Evolutionary conservation across 2,113 vertebrate genomes (phyloP).

Genomic region (Hyla sarda): DNA sequence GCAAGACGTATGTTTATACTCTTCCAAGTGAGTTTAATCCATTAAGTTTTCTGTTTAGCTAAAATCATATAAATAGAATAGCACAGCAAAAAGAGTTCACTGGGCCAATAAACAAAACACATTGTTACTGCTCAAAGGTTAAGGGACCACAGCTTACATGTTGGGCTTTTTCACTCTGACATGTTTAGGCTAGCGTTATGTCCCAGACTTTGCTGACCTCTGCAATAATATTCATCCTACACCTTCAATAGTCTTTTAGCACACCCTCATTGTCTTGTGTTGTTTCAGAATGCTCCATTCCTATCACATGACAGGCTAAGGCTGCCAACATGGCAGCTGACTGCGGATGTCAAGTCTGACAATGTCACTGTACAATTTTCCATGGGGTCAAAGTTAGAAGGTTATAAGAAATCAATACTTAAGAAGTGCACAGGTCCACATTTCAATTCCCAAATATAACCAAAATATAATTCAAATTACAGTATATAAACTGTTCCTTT

Average conservation of each 20-base stretch:
- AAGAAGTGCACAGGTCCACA: neutral
- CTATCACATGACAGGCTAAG: too few relatives aligned
- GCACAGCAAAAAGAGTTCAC: neutral
- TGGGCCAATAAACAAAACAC: conserved; percentile 27
- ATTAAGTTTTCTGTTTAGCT: conserved; percentile 41
- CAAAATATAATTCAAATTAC: neutral
- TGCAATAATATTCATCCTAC: too few relatives aligned
- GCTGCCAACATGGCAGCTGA: too few relatives aligned
- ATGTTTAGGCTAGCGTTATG: too few relatives aligned
- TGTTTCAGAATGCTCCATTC: too few relatives aligned
- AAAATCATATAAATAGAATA: conserved; percentile 22
- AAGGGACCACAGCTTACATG: neutral
- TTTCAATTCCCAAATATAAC: neutral
- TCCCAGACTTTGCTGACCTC: too few relatives aligned
- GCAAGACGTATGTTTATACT: conserved; percentile 30
- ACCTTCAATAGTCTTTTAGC: too few relatives aligned
- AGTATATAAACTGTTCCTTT: neutral
- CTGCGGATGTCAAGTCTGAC: too few relatives aligned
- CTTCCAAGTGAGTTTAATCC: conserved; percentile 41
- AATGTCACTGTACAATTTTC: too few relatives aligned
- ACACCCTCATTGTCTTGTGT: too few relatives aligned
- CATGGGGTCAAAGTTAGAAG: too few relatives aligned
- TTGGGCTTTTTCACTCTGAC: neutral
- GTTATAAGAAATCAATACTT: neutral
- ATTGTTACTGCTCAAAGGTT: conserved; percentile 17